phyloP scores from a whole-genome alignment of 2,797 vertebrate genomes.

The Danio albolineatus region DNA sequence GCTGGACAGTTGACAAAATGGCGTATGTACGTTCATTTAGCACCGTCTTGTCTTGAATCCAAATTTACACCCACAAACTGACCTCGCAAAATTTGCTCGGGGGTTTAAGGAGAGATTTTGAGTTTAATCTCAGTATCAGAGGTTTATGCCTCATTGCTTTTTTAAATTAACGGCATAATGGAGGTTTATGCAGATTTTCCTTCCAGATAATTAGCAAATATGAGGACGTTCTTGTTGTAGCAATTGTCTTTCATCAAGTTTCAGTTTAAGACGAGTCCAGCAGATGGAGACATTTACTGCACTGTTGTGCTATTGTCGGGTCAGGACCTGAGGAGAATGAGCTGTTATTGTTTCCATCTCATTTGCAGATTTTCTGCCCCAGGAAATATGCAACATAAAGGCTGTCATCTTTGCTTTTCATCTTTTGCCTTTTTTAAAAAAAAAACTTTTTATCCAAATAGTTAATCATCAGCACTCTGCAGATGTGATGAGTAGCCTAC shows the following conservation, averaged over 20 bases:
- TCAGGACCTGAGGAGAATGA: not conserved
- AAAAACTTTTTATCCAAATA: not conserved
- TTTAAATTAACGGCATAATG: too few relatives aligned
- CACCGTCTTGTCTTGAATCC: too few relatives aligned
- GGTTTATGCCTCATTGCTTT: not conserved
- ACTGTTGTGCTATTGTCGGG: not conserved
- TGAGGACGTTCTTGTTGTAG: not conserved
- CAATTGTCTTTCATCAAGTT: not conserved
- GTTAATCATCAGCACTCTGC: not conserved
- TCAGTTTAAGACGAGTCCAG: conserved; percentile 52
- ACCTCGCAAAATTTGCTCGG: too few relatives aligned
- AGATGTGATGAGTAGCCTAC: not conserved
- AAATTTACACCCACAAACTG: too few relatives aligned
- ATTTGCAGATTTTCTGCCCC: not conserved
- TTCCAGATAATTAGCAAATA: not conserved
- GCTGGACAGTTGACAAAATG: conserved; percentile 2
- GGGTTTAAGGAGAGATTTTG: too few relatives aligned
- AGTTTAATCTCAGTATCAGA: not conserved
- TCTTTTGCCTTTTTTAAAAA: too few relatives aligned
- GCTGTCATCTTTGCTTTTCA: not conserved
- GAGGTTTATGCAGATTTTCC: not conserved
- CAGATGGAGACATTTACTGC: conserved; percentile 72
- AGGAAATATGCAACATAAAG: not conserved
- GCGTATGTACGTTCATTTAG: not conserved
- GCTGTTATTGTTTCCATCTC: not conserved